Conservation (phyloP, 2,113 vertebrate species). For the Seriola rivoliana region DNA sequence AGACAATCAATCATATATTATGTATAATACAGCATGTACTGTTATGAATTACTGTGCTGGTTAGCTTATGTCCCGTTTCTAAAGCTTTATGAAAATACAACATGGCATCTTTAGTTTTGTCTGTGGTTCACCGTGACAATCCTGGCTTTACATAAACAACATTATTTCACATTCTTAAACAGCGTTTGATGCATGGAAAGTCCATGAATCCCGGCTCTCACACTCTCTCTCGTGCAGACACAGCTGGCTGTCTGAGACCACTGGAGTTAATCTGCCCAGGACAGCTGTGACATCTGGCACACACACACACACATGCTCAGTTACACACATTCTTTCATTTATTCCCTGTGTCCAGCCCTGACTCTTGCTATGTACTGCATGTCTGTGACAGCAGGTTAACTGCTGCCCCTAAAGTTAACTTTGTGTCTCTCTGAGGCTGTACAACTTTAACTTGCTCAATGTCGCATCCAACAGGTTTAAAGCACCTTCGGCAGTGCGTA, state of each 20-base stretch:
- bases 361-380: conserved; percentile 19
- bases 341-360: conserved; percentile 21
- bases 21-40: neutral
- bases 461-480: conserved; percentile 28
- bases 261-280: conserved; percentile 69
- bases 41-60: neutral
- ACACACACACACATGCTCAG: neutral
- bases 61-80: too few species aligned
- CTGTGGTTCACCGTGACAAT: neutral
- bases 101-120: neutral
- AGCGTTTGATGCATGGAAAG: conserved; percentile 41
- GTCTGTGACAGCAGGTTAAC: conserved; percentile 39
- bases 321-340: conserved; percentile 40
- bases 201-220: conserved; percentile 48
- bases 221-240: conserved; percentile 50
- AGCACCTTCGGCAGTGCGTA: neutral
- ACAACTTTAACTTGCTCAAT: conserved; percentile 36
- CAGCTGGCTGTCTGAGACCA: conserved; percentile 73
- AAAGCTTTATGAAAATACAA: neutral
- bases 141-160: conserved; percentile 4
- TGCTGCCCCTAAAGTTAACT: conserved; percentile 33
- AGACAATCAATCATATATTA: neutral
- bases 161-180: conserved; percentile 53
- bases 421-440: conserved; percentile 25
- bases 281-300: conserved; percentile 78